Conservation (phyloP, 2,888 invertebrate species). For the Folsomia candida region DNA sequence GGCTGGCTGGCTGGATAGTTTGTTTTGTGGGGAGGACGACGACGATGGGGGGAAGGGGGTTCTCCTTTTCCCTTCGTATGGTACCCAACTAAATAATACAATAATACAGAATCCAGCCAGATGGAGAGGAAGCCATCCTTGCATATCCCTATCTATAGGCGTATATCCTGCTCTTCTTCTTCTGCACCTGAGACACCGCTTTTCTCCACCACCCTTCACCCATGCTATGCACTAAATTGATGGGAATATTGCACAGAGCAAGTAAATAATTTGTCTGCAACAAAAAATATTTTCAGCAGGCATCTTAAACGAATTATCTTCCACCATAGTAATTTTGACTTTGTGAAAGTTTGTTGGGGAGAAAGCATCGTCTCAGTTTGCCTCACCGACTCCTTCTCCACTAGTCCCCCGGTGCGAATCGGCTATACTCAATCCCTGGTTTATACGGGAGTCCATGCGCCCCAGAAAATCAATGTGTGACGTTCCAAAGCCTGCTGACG, state of each 20-base stretch:
- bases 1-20: not conserved
- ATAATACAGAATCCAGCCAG: not conserved
- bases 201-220: not conserved
- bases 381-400: not conserved
- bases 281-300: too few species aligned
- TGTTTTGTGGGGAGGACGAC: not conserved
- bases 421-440: not conserved
- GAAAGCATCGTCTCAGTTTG: not conserved
- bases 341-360: not conserved
- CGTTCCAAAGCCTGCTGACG: constrained; percentile 17
- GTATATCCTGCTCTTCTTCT: too few species aligned
- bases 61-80: not conserved
- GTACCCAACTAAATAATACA: not conserved
- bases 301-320: too few species aligned
- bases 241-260: not conserved
- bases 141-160: too few species aligned
- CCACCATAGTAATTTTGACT: too few species aligned
- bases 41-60: not conserved
- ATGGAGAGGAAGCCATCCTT: not conserved
- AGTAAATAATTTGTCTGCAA: too few species aligned
- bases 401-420: not conserved
- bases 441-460: constrained; percentile 6
- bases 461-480: constrained; percentile 10
- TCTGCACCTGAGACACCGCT: too few species aligned
- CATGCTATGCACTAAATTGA: not conserved